Evolutionary conservation across 2,113 vertebrate species (phyloP).

Genomic region (Entomyzon cyanotis): DNA sequence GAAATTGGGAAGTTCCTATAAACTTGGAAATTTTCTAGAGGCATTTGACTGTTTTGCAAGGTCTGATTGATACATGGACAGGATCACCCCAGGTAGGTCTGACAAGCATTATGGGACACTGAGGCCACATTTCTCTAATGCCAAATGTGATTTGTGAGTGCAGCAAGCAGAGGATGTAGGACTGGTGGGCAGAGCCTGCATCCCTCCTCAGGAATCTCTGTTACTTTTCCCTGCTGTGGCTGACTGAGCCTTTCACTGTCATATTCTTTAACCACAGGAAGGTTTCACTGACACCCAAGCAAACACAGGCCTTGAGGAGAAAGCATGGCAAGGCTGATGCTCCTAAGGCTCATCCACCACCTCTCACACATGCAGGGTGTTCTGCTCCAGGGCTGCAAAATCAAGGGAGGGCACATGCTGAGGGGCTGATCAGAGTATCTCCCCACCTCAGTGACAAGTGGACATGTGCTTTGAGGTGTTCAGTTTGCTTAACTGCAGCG

Average conservation of each 20-base stretch:
- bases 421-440: background rate
- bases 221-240: background rate
- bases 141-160: background rate
- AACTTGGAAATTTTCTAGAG: background rate
- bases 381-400: background rate
- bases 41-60: background rate
- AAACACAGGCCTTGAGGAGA: background rate
- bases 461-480: background rate
- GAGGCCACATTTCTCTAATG: fast-evolving
- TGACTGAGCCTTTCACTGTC: background rate
- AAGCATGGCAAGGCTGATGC: background rate
- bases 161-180: background rate
- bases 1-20: background rate
- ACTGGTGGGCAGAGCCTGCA: background rate
- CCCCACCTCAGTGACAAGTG: background rate
- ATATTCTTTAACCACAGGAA: background rate
- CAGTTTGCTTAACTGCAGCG: background rate
- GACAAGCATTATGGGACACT: background rate
- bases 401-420: background rate
- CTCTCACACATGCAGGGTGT: background rate
- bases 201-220: background rate
- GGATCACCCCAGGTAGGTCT: fast-evolving
- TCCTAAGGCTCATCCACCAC: background rate
- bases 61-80: background rate
- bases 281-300: background rate